These are phyloP conservation scores for Diplodus puntazzo DNA, from an alignment of 2,797 vertebrate genomes.

Conservation along the genomic window DNA sequence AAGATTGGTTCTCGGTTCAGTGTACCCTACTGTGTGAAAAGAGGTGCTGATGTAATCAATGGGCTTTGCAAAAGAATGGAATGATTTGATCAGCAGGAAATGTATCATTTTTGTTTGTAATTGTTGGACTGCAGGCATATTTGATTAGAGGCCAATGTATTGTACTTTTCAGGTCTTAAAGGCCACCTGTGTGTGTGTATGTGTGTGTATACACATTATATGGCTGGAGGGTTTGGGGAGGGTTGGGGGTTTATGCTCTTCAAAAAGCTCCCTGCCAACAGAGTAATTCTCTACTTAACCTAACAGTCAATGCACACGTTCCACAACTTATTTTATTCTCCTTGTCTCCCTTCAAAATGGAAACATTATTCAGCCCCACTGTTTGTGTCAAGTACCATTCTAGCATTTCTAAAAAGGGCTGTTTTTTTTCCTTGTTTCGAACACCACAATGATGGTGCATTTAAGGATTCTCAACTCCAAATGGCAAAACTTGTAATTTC, in stretches of 20 bases:
- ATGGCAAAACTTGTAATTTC: constrained; percentile 8
- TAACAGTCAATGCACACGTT: neutral
- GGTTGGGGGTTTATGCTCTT: neutral
- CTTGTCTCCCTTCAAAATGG: constrained; percentile 5
- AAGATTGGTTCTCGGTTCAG: neutral
- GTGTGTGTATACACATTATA: too few species aligned
- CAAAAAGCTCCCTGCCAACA: neutral
- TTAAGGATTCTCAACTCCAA: constrained; percentile 29
- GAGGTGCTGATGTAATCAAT: neutral
- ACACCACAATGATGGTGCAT: neutral
- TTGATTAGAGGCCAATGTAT: too few species aligned
- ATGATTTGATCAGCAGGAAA: neutral
- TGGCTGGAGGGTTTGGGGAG: too few species aligned
- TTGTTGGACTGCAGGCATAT: too few species aligned
- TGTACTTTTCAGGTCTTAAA: too few species aligned
- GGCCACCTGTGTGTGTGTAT: too few species aligned
- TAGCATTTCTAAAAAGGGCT: constrained; percentile 14
- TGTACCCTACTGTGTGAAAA: neutral
- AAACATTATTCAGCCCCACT: neutral
- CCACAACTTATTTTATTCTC: constrained; percentile 8
- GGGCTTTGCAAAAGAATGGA: neutral
- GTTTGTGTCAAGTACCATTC: constrained; percentile 29
- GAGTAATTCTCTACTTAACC: neutral
- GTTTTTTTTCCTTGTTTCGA: neutral
- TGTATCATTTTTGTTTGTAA: neutral